Evolutionary conservation across 2,113 vertebrate genomes (phyloP), one percentile per base, ranked within the genome.

Genomic region (Heptranchias perlo): DNA sequence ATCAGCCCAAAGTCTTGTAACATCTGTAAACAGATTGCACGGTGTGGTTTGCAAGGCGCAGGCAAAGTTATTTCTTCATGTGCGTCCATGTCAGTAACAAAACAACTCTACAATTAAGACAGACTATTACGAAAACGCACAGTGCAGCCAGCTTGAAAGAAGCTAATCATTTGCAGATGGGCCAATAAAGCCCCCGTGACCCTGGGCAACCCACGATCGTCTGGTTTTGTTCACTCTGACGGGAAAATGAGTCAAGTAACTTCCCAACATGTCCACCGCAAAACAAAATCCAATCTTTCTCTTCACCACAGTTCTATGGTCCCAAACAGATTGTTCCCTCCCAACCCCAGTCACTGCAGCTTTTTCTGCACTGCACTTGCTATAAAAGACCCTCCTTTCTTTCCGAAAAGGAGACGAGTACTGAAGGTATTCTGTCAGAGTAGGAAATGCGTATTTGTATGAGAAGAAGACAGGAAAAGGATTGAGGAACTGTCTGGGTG

Each of bases 131-230:
- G 64, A 67, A 95, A 95, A 95, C 52, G 39, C 65, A 73, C 62
- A 49, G 47, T 6, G 28, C 65, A 69, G 64, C 65, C 47, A 73
- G 65, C 94, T 73, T 95, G 44, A 11, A 69, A 95, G 94, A 67
- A 95, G 65, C 94, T 69, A 52, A 95, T 95, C 44, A 73, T 67
- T 95, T 73, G 94, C 94, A 95, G 94, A 69, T 95, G 58, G 89
- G 11, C 94, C 65, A 95, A 49, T 49, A 73, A n/a, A 95, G 94
- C 94, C 61, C 94, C 39, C 13, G 44, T 95, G 94, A 69, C 94
- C 64, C 21, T 69, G 64, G 28, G 13, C 47, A 35, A 62, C 64
- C 35, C 4, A 3, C 0, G 2, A 64, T 44, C 39, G 62, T 94
- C 92, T 94, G 94, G 94, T 73, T 95, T 73, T 31, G 47, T 95